Percentiles rank a stretch among this genome's conserved stretches.
phyloP scores from a whole-genome alignment of 2,888 invertebrate species.

The Meliscaeva auricollis region DNA sequence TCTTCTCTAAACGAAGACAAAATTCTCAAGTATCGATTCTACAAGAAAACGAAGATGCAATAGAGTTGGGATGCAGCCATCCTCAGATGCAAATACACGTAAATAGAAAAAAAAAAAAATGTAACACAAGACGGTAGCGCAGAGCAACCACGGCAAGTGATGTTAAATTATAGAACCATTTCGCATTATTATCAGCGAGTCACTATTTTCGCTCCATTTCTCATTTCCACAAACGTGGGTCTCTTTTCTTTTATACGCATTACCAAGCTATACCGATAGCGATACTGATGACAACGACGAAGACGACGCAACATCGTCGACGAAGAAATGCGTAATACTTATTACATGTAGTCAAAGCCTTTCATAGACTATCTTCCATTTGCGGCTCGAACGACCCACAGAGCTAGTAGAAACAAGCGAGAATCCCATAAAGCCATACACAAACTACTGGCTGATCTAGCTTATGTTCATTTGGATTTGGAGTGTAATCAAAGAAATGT shows the following conservation, averaged over 20 bases:
- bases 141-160: constrained; percentile 7
- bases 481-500: constrained; percentile 70
- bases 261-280: not conserved
- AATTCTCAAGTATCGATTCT: constrained; percentile 40
- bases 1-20: constrained; percentile 5
- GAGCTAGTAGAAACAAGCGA: constrained; percentile 4
- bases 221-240: constrained; percentile 33
- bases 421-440: constrained; percentile 24
- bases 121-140: constrained; percentile 56
- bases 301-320: not conserved
- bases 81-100: constrained; percentile 45
- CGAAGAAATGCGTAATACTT: constrained; percentile 32
- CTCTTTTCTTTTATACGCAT: not conserved
- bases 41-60: not conserved
- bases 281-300: not conserved
- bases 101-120: constrained; percentile 4
- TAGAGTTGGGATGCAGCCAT: constrained; percentile 5
- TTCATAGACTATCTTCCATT: constrained; percentile 7
- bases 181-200: constrained; percentile 50
- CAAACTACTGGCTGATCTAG: constrained; percentile 1
- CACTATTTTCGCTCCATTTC: constrained; percentile 62
- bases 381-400: constrained; percentile 38
- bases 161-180: constrained; percentile 44
- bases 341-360: not conserved
- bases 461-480: constrained; percentile 37